Percentiles rank a stretch among this genome's conserved stretches.
Evolutionary conservation across 2,888 invertebrate genomes (phyloP).

Genomic region (Tetheella fluctuosa): DNA sequence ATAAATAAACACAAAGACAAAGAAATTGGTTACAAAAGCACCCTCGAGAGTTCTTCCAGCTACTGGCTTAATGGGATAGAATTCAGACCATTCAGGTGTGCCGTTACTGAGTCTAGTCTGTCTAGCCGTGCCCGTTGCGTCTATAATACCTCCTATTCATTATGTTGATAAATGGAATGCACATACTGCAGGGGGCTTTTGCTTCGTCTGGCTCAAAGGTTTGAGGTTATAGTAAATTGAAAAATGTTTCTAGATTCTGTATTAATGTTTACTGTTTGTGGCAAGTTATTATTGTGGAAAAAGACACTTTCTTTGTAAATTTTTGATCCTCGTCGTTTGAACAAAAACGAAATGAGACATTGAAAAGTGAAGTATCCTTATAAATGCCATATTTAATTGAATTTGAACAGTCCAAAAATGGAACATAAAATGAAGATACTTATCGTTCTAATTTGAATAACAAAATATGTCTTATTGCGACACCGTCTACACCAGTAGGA

Average conservation of each 20-base stretch:
- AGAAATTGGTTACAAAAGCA: constrained; percentile 45
- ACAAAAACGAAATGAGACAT: too few species aligned
- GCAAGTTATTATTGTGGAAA: too few species aligned
- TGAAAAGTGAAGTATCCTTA: too few species aligned
- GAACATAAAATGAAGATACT: not conserved
- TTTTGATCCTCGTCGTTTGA: too few species aligned
- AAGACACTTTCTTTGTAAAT: too few species aligned
- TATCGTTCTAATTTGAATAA: not conserved
- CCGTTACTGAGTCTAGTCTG: constrained; percentile 20
- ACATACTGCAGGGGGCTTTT: not conserved
- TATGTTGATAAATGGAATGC: constrained; percentile 4
- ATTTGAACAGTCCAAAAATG: not conserved
- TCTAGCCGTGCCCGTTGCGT: not conserved
- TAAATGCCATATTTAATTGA: not conserved
- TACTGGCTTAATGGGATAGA: constrained; percentile 51
- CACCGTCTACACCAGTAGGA: constrained; percentile 4
- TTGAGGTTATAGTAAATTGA: not conserved
- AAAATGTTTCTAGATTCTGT: not conserved
- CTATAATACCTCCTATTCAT: constrained; percentile 6
- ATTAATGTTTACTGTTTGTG: not conserved
- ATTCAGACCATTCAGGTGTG: constrained; percentile 54
- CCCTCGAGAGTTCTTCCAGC: constrained; percentile 43
- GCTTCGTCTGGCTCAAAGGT: not conserved
- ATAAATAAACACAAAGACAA: constrained; percentile 14
- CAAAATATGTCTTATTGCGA: not conserved